Base-by-base conservation (phyloP, 2,888 invertebrate genomes). In the Tenthredo distinguenda region DNA sequence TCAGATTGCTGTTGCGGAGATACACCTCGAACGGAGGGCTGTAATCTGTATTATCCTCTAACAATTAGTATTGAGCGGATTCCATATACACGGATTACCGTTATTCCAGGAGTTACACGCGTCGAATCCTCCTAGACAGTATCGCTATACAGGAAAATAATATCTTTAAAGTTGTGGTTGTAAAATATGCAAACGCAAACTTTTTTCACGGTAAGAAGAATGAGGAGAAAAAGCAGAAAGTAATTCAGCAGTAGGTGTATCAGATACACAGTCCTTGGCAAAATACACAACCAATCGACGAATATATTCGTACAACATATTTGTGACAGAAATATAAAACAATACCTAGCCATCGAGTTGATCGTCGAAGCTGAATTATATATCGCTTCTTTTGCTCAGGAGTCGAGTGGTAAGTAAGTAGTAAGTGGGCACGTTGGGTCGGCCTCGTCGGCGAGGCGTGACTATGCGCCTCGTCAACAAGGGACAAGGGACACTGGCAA, bases 11-110 rank as follows among this genome's bases (percentile, higher is more conserved):
- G 90, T 90, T 91, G 91, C 89, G 90, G 90, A 91, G 90, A 91
- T 89, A 92, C 91, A 91, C 91, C 87, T 87, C 84, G 86, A 86
- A 85, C 87, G 87, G 85, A 83, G 90, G 89, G 89, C 90, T 90
- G 89, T 93, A 93, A 93, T 93, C 93, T 92, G 91, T 93, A 92
- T 93, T 92, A 93, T 93, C 93, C 91, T 90, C 88, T 88, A 89
- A 91, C 92, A 92, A 93, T 93, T 91, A 92, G 91, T 91, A 90
- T 89, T 90, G 91, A 91, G 91, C 91, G 90, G 90, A 91, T 92
- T 90, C 90, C 89, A 91, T 89, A 89, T 89, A 88, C 88, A 87
- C 89, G 90, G 91, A 92, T 92, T 92, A 91, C 91, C 91, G 90
- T 92, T 91, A 91, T 91, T 92, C 91, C 90, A 89, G 86, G 86